Evolutionary conservation across 2,113 vertebrate genomes (phyloP), one percentile per base, ranked within the genome.

Genomic region (Fulica atra): DNA sequence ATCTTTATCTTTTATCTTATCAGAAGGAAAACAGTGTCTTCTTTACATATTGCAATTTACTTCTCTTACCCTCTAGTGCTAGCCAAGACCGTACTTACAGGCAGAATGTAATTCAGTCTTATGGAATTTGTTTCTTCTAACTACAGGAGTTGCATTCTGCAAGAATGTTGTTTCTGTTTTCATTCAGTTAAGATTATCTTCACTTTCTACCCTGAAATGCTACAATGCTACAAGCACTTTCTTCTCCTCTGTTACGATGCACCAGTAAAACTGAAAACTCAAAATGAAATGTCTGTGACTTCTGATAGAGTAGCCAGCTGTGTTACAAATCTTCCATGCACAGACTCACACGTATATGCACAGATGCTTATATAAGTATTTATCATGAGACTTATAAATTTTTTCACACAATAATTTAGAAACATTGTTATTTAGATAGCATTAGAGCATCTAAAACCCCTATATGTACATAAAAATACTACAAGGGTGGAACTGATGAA

Each of bases 401-500:
- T 73, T 91, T 48, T 86, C 18, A 81, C 10, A 44, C 5, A 50
- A 42, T 69, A 42, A 56, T 26, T 63, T 50, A 13, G 26, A 76
- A 36, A 6, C 10, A 33, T 50, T 54, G 9, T 21, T 81, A 42
- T 70, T 63, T 57, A 36, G 15, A 36, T 54, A 76, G 12, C 13
- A 57, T 36, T 56, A 73, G 23, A 48, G 3, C 2, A 1, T 23
- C 7, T 4, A 4, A 25, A 70, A 44, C 50, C 44, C 0, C 2
- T 50, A 0, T 36, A 24, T 16, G 21, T 21, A 9, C 28, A 6
- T 36, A 31, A 26, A 20, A 38, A 26, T 10, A 40, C 50, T 79
- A 18, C 14, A 56, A 12, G 8, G 10, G 6, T 21, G 71, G 12
- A 46, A 86, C 13, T 17, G 24, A 33, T 60, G 28, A 70, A 54